Evolutionary conservation across 2,888 invertebrate genomes (phyloP), one percentile per base, ranked within the genome.

Genomic region (Aplocera efformata): DNA sequence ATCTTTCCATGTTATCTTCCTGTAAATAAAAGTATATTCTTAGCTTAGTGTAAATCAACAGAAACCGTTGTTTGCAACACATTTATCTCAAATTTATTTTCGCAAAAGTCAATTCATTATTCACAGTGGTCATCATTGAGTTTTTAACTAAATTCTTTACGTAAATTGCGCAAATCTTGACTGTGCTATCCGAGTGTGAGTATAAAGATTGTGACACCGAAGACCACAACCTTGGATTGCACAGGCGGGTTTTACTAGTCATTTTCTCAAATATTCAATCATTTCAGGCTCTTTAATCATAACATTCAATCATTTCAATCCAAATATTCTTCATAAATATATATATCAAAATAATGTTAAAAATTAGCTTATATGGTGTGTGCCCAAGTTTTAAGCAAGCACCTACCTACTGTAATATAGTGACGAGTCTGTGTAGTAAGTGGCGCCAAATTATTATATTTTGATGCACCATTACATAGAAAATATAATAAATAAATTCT

Each of bases 151-250:
- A 57, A 44, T 46, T 53, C 55, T 59, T 60, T 56, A 63, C 56
- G 50, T 53, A 56, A 62, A 50, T 72, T 77, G 62, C 65, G 67
- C 55, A 71, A 67, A 68, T 50, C 49, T 55, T 50, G 55, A 52
- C 57, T 58, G 45, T 58, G 57, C 50, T 60, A 54, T 57, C 54
- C 50, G 52, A 60, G 59, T 60, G 61, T 61, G 57, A 61, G 62
- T 51, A 47, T 44, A 60, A 58, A 52, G 52, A 68, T 75, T 75
- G 69, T 68, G 72, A 67, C 69, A 75, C 54, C 58, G 55, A 58
- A 60, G 59, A 60, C 52, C 56, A 57, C 56, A 60, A 59, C 72
- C 72, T 72, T 69, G 69, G 51, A 38, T 21, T 29, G 41, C 31
- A 42, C 42, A 31, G 43, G 42, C 43, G 24, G 38, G 29, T 45